Evolutionary conservation across 2,113 vertebrate genomes (phyloP), one percentile per base, ranked within the genome.

Genomic region (Castor canadensis): DNA sequence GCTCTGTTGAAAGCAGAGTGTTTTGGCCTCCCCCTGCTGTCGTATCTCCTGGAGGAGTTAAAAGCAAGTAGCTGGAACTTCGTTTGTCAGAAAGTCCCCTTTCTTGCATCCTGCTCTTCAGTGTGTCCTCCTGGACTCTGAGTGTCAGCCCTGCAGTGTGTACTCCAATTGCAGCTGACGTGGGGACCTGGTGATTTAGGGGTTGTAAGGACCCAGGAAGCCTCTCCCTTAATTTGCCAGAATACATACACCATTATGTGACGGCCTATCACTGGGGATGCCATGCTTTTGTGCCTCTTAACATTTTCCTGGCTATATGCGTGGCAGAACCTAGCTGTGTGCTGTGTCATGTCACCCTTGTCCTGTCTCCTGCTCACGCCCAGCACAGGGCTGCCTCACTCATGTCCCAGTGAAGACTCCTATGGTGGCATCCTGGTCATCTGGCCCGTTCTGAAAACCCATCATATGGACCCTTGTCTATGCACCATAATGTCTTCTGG

Each of bases 141-240:
- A 67, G 49, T 16, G 16, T 35, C 54, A 7, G 0, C 8, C 0
- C 0, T n/a, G 45, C 24, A 38, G 58, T 17, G 84, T 4, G 1
- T 6, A 45, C 22, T 2, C 64, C 52, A 1, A 3, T 3, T 5
- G 64, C 64, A 22, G 28, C 30, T 15, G 1, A 16, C 8, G 24
- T 6, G 9, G 8, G 5, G 9, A 4, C 4, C 0, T 8, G n/a
- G 17, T 24, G 13, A 35, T 56, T 49, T 30, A 9, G 69, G 69
- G 45, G n/a, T 38, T 26, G 28, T 32, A 20, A 82, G 40, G 38
- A 12, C 40, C 35, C 64, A 9, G 30, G 40, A 35, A 38, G 82
- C 75, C 4, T 35, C 58, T 17, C n/a, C 66, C 30, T 47, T 38
- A 1, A 49, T 24, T 83, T 88, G 62, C 69, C 62, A 6, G 49